Percentiles rank a stretch among this genome's conserved stretches.
These are phyloP conservation scores for Cyprinodon tularosa DNA, from an alignment of 2,113 vertebrate species.

Conservation along the genomic window DNA sequence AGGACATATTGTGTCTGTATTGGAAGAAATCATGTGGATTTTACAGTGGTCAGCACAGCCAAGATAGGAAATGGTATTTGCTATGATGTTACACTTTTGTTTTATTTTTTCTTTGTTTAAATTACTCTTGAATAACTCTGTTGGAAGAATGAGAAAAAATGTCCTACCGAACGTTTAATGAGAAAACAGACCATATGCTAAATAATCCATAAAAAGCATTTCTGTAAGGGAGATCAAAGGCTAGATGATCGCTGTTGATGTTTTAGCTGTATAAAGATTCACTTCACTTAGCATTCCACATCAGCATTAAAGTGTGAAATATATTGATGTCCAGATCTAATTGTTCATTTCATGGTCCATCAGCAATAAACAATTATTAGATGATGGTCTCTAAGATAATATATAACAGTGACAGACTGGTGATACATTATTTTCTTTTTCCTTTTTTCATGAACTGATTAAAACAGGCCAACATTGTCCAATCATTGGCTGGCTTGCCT, in stretches of 20 bases:
- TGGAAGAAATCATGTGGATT: no score
- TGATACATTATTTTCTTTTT: slow-evolving; percentile 13
- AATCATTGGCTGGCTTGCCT: slow-evolving; percentile 18
- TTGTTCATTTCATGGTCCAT: slow-evolving; percentile 73
- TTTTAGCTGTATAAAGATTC: slow-evolving; percentile 26
- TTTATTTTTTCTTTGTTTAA: background rate
- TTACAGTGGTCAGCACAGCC: no score
- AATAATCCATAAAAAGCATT: slow-evolving; percentile 25
- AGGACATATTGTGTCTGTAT: no score
- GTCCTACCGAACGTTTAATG: slow-evolving; percentile 5
- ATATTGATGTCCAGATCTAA: slow-evolving; percentile 68
- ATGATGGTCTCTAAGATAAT: slow-evolving; percentile 53
- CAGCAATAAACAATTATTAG: slow-evolving; percentile 70
- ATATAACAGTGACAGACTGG: slow-evolving; percentile 43
- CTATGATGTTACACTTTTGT: no score
- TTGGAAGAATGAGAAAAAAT: background rate
- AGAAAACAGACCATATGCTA: slow-evolving; percentile 5
- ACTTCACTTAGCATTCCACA: slow-evolving; percentile 47
- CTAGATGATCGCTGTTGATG: slow-evolving; percentile 20
- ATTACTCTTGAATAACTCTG: background rate
- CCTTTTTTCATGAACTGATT: slow-evolving; percentile 37
- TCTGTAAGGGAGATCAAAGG: slow-evolving; percentile 14
- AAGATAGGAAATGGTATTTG: background rate
- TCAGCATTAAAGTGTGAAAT: slow-evolving; percentile 69
- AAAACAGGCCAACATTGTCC: slow-evolving; percentile 40